These are phyloP conservation scores for Mandrillus leucophaeus DNA, from an alignment of 2,113 vertebrate genomes.

Conservation along the genomic window DNA sequence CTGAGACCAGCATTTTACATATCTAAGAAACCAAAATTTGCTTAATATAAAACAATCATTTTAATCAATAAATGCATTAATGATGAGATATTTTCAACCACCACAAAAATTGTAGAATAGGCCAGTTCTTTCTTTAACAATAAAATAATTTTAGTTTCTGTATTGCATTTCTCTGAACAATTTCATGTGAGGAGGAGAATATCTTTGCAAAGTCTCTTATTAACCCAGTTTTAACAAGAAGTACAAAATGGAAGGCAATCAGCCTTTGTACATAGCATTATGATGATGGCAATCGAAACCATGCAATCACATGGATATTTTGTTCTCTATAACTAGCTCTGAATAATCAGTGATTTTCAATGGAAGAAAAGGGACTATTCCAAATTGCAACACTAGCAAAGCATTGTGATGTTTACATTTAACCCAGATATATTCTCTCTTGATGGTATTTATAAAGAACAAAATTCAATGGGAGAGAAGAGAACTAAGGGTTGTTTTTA, in stretches of 20 bases:
- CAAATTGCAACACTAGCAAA: constrained; percentile 66
- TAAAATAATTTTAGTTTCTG: constrained; percentile 56
- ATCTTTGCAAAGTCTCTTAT: constrained; percentile 62
- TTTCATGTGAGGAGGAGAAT: constrained; percentile 37
- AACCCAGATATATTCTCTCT: constrained; percentile 64
- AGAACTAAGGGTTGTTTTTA: constrained; percentile 40
- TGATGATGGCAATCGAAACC: constrained; percentile 60
- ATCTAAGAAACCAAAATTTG: neutral
- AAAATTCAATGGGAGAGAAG: neutral
- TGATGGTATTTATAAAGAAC: constrained; percentile 40
- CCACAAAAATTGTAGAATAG: constrained; percentile 1
- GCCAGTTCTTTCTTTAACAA: constrained; percentile 50
- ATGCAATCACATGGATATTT: constrained; percentile 76
- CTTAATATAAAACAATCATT: neutral
- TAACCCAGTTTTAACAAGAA: constrained; percentile 71
- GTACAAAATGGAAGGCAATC: constrained; percentile 74
- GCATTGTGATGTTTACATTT: constrained; percentile 67
- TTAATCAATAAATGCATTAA: constrained; percentile 44
- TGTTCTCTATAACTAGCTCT: constrained; percentile 75
- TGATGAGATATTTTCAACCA: constrained; percentile 40
- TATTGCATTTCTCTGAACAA: constrained; percentile 12
- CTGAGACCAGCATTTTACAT: neutral
- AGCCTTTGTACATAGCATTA: constrained; percentile 68
- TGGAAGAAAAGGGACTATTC: constrained; percentile 69
- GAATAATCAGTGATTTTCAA: constrained; percentile 81